These are phyloP conservation scores for Triplophysa siluroides DNA, from an alignment of 2,113 vertebrate genomes.

Conservation along the genomic window DNA sequence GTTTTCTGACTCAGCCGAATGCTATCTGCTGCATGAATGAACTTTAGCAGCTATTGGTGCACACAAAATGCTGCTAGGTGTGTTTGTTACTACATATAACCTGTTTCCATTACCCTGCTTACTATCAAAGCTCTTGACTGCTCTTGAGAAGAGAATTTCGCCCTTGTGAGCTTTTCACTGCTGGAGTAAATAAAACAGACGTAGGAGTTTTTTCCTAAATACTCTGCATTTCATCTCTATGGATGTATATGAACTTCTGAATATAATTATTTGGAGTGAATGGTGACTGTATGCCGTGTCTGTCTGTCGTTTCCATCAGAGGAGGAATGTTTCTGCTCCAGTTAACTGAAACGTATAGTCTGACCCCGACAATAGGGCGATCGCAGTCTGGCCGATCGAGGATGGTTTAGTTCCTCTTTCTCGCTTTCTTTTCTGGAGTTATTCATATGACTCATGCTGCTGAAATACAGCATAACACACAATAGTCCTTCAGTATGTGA, in stretches of 20 bases:
- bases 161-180: neutral
- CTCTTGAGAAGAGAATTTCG: neutral
- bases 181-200: neutral
- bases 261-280: neutral
- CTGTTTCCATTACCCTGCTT: constrained; percentile 42
- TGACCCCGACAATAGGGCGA: constrained; percentile 61
- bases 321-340: constrained; percentile 77
- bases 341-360: constrained; percentile 68
- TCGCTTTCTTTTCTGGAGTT: neutral
- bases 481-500: constrained; percentile 5
- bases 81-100: constrained; percentile 62
- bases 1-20: constrained; percentile 56
- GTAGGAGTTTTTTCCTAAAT: neutral
- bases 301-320: constrained; percentile 50
- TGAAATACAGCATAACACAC: constrained; percentile 9
- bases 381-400: constrained; percentile 54
- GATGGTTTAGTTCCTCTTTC: constrained; percentile 1
- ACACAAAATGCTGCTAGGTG: constrained; percentile 62
- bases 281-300: neutral
- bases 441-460: constrained; percentile 28
- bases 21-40: constrained; percentile 55
- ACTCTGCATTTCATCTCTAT: neutral
- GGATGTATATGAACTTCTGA: neutral
- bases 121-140: constrained; percentile 36
- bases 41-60: constrained; percentile 65